Conservation (phyloP, 1,140 invertebrate genomes). For the silkworm (Bombyx mori) region ASM3026992v2 NC_085117.1:17770501-17771000, state of each 20-base stretch:
- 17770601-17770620: not conserved
- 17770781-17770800: not conserved
- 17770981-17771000: constrained; percentile 2
- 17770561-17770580: not conserved
- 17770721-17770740: not conserved
- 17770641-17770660: constrained; percentile 3
- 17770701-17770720: too few species aligned
- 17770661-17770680: constrained; percentile 1
- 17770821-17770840: too few species aligned
- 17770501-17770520: constrained; percentile 15
- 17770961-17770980: constrained; percentile 14
- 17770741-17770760: constrained; percentile 3
- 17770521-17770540: constrained; percentile 51
- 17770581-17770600: constrained; percentile 3
- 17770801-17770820: not conserved
- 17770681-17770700: constrained; percentile 2
- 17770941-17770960: constrained; percentile 56
- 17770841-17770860: not conserved
- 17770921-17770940: constrained; percentile 49
- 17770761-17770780: constrained; percentile 1
- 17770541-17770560: constrained; percentile 5
- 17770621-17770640: constrained; percentile 1
- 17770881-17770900: constrained; percentile 20
- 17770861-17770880: not conserved
- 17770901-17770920: constrained; percentile 56